These are phyloP conservation scores for Hartigia nigra DNA, from an alignment of 2,888 invertebrate species.

Conservation along the genomic window DNA sequence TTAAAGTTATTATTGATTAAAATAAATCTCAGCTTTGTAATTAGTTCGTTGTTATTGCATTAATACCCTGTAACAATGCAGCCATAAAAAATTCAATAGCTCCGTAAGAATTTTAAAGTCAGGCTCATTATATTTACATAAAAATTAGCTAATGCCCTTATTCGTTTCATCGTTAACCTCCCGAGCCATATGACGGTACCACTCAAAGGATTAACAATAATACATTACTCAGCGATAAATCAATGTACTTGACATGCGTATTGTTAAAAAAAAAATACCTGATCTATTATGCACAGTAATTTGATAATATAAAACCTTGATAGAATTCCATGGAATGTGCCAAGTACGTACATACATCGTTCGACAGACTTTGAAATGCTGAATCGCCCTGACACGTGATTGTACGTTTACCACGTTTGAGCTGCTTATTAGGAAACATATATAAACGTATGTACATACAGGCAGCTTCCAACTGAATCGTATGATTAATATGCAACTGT, in stretches of 20 bases:
- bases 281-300: neutral
- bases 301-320: neutral
- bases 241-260: neutral
- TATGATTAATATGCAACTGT: neutral
- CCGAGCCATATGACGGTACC: neutral
- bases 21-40: slow-evolving; percentile 64
- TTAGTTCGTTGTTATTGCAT: slow-evolving; percentile 23
- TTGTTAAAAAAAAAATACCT: neutral
- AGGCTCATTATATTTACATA: neutral
- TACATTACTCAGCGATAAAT: neutral
- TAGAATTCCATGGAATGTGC: neutral
- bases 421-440: neutral
- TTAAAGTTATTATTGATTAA: slow-evolving; percentile 61
- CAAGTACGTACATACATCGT: neutral
- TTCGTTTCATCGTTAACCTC: too few species aligned
- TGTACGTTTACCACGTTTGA: neutral
- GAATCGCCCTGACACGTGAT: neutral
- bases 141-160: neutral
- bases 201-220: neutral
- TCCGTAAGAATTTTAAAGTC: neutral
- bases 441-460: neutral
- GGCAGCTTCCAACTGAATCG: slow-evolving; percentile 6
- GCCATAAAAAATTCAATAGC: neutral
- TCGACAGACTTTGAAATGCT: neutral
- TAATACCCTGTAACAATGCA: neutral